Evolutionary conservation across 1,140 invertebrate genomes (phyloP).

Genomic region (Heliconius nattereri): DNA sequence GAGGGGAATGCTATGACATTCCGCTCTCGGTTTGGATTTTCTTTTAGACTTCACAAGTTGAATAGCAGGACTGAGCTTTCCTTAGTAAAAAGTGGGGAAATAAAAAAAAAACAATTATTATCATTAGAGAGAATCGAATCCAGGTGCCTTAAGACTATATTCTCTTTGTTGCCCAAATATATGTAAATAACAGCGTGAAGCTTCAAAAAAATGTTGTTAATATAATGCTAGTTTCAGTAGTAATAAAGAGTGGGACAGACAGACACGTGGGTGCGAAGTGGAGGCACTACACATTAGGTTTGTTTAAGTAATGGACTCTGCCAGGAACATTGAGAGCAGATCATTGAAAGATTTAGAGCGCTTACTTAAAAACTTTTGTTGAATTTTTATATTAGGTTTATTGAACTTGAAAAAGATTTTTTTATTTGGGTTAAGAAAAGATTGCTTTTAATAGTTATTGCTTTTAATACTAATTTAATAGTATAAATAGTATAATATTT

Average conservation of each 20-base stretch:
- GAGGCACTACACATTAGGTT: constrained; percentile 63
- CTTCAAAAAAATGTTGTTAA: too few species aligned
- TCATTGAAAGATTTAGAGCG: background rate
- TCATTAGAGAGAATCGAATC: too few species aligned
- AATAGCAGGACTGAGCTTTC: too few species aligned
- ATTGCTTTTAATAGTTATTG: background rate
- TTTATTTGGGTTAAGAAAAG: background rate
- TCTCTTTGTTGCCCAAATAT: too few species aligned
- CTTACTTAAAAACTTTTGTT: background rate
- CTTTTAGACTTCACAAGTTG: too few species aligned
- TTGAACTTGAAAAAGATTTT: background rate
- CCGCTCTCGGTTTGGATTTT: background rate
- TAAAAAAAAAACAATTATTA: too few species aligned
- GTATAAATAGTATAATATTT: background rate
- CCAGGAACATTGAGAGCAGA: constrained; percentile 53
- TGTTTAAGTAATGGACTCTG: constrained; percentile 77
- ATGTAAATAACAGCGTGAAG: too few species aligned
- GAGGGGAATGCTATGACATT: background rate
- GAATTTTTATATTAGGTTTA: background rate
- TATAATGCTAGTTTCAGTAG: constrained; percentile 25
- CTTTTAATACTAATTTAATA: background rate
- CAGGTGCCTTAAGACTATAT: too few species aligned
- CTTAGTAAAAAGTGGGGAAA: too few species aligned
- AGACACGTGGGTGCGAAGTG: constrained; percentile 71
- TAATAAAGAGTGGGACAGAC: constrained; percentile 43